Base-by-base conservation (phyloP, 2,797 vertebrate genomes). In the Nannoperca obscura region DNA sequence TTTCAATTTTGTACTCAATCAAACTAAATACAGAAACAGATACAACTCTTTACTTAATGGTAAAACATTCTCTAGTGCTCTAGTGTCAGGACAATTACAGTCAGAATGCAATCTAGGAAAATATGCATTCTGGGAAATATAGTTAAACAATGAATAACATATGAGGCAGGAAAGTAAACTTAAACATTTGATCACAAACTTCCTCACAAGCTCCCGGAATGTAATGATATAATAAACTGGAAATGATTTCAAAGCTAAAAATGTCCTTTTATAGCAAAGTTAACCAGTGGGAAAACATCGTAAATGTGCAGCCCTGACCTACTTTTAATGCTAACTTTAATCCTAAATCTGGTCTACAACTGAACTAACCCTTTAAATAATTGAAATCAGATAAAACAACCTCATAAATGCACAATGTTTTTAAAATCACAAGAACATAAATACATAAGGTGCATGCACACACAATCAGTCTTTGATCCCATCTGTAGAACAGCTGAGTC, bases 401-500 rank as follows among this genome's bases (percentile, higher is more conserved):
- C 49, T 71, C 17, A 19, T 65, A 54, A 75, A 86, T 34, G 42
- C 24, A 78, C 44, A 73, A 32, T n/a, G 4, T 17, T 58, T 47
- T 34, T 53, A 24, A 74, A 66, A 55, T 72, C 67, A 67, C 20
- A 59, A 65, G 53, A 17, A 54, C 34, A 69, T 7, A 57, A 60
- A 22, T 38, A 54, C n/a, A 57, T 53, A 32, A 77, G 61, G 67
- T 53, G 44, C 42, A 77, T 13, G 36, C 32, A 59, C 66, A 70
- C 42, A 76, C 22, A 76, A 24, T 59, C 32, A 59, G 2, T 65
- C 73, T 93, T 83, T 91, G 86, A 88, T 87, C 80, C 50, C 92
- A 93, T 92, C 86, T 93, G 90, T 71, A 64, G 59, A 86, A 76
- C 90, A 91, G 87, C 86, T 89, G 85, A 91, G 71, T 81, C 34